A percentile compares a stretch with the other conserved stretches of the same genome.
Evolutionary conservation across 2,888 invertebrate genomes (phyloP).

Genomic region (Zaprionus bogoriensis): DNA sequence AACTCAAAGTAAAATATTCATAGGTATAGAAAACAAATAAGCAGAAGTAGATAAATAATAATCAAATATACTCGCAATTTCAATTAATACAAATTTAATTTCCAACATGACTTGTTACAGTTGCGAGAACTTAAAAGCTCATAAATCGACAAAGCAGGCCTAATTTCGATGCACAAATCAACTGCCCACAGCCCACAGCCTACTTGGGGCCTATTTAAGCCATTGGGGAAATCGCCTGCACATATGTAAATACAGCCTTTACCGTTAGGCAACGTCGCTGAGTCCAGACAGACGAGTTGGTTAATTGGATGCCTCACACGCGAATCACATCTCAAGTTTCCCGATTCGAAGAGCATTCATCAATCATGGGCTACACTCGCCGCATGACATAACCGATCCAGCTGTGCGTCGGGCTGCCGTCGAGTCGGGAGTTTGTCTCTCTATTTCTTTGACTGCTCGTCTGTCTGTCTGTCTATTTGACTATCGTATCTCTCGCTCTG

Average conservation of each 20-base stretch:
- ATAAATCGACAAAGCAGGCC: not conserved
- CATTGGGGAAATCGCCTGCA: not conserved
- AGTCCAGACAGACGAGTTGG: not conserved
- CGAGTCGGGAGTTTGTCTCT: not conserved
- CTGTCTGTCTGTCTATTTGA: not conserved
- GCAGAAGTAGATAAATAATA: no score
- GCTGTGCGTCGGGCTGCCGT: conserved; percentile 48
- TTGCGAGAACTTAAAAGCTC: not conserved
- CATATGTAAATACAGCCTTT: not conserved
- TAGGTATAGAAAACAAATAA: no score
- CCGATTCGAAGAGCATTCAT: conserved; percentile 28
- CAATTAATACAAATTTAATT: no score
- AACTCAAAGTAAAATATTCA: no score
- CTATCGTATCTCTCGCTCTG: not conserved
- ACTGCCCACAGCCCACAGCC: not conserved
- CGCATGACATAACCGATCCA: conserved; percentile 71
- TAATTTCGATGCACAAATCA: no score
- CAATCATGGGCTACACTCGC: conserved; percentile 60
- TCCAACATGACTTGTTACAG: no score
- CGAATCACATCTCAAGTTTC: not conserved
- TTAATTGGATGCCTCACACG: conserved; percentile 3
- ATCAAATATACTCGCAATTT: no score
- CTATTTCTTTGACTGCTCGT: not conserved
- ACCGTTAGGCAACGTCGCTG: not conserved
- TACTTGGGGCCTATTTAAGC: no score